Evolutionary conservation across 2,797 vertebrate species (phyloP).

Genomic region (Lacerta agilis): DNA sequence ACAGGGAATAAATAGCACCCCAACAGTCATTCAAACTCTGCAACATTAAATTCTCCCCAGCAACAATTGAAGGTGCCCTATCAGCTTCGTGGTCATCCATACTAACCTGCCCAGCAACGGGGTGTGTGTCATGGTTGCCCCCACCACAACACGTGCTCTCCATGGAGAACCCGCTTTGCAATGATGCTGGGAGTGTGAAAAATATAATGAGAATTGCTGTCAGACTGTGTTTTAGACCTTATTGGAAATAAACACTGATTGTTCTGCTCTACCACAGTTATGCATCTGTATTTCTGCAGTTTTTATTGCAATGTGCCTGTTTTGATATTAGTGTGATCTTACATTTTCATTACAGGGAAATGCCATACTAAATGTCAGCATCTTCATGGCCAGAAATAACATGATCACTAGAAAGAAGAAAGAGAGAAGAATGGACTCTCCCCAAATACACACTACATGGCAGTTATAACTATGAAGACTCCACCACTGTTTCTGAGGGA

Average conservation of each 20-base stretch:
- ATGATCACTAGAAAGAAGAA: background rate
- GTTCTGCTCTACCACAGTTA: constrained; percentile 10
- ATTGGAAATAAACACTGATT: background rate
- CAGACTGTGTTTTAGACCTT: constrained; percentile 33
- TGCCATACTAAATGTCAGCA: constrained; percentile 20
- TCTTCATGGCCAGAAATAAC: background rate
- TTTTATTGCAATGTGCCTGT: background rate
- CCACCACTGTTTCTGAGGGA: background rate
- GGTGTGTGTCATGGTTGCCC: too few relatives aligned
- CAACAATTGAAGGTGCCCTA: too few relatives aligned
- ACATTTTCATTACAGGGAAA: constrained; percentile 46
- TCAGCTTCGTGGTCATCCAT: too few relatives aligned
- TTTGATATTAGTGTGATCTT: constrained; percentile 31
- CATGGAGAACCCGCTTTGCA: background rate
- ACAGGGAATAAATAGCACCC: too few relatives aligned
- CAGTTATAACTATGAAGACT: constrained; percentile 23
- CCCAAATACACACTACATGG: background rate
- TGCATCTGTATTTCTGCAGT: background rate
- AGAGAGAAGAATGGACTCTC: background rate
- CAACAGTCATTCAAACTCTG: too few relatives aligned
- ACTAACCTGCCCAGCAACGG: too few relatives aligned
- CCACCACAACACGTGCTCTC: too few relatives aligned
- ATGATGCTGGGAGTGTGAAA: constrained; percentile 34
- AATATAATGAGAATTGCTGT: constrained; percentile 3
- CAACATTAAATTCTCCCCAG: too few relatives aligned